phyloP scores from a whole-genome alignment of 1,140 invertebrate genomes.

The Venturia canescens region DNA sequence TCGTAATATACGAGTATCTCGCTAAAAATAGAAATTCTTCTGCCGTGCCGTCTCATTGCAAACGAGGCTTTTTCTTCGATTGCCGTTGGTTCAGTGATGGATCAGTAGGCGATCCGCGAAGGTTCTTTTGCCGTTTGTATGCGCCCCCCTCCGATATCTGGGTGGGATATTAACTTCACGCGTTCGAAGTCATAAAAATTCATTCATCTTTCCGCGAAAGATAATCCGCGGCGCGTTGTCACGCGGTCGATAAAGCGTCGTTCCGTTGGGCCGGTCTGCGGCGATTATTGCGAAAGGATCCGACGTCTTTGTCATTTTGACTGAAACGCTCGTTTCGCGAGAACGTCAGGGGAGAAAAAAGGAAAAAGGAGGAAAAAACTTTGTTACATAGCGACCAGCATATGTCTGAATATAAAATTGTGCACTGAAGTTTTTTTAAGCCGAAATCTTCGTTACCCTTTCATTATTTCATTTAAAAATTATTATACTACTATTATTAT shows the following conservation, averaged over 20 bases:
- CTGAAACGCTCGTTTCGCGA: not conserved
- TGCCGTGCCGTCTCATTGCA: not conserved
- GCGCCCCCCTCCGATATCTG: not conserved
- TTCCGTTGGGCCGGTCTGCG: not conserved
- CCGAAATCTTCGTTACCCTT: not conserved
- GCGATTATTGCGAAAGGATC: not conserved
- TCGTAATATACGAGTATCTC: too few relatives aligned
- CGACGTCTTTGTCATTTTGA: not conserved
- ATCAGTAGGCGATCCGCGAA: slow-evolving; percentile 36
- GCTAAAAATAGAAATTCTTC: too few relatives aligned
- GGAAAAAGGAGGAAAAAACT: slow-evolving; percentile 1
- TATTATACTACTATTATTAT: not conserved
- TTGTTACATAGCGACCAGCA: slow-evolving; percentile 17
- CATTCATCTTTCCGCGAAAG: not conserved
- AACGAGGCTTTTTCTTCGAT: not conserved
- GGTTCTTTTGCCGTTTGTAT: slow-evolving; percentile 4
- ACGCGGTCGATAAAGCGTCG: slow-evolving; percentile 1
- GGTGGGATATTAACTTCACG: not conserved
- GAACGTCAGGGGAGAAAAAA: not conserved
- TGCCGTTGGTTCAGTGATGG: slow-evolving; percentile 26
- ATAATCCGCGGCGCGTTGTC: not conserved
- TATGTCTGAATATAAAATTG: slow-evolving; percentile 36
- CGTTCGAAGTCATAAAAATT: not conserved
- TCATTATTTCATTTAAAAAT: not conserved
- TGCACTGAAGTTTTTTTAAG: slow-evolving; percentile 14